Conservation (phyloP, 2,797 vertebrate species). For the Pipistrellus nathusii region DNA sequence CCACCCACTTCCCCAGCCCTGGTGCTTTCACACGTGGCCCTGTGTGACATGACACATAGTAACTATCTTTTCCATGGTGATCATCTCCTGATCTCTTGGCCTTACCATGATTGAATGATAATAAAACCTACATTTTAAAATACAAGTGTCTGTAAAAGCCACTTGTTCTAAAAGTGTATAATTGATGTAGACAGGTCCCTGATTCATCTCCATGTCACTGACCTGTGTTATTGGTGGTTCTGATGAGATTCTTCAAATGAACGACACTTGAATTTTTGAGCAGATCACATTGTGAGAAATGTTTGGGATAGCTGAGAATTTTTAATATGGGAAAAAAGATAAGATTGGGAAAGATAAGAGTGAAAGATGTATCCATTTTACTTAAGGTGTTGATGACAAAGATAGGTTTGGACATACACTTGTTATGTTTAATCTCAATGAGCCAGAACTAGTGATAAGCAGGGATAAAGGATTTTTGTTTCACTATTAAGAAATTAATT, state of each 20-base stretch:
- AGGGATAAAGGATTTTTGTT: not conserved
- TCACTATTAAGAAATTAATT: constrained; percentile 4
- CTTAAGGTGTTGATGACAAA: not conserved
- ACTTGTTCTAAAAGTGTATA: not conserved
- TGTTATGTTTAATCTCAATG: not conserved
- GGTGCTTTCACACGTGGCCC: fast-evolving
- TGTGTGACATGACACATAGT: not conserved
- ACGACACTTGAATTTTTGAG: not conserved
- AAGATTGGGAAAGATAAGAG: not conserved
- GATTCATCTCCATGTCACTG: not conserved
- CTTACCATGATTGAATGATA: not conserved
- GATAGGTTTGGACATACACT: not conserved
- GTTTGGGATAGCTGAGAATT: not conserved
- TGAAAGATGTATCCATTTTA: not conserved
- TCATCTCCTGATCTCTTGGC: not conserved
- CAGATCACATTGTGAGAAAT: not conserved
- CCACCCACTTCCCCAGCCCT: too few relatives aligned
- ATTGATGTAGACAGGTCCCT: not conserved
- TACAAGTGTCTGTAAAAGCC: not conserved
- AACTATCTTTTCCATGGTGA: not conserved
- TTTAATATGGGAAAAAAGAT: not conserved
- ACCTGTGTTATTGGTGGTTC: not conserved
- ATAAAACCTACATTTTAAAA: constrained; percentile 11
- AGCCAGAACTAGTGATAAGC: not conserved
- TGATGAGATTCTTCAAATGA: not conserved